phyloP scores from a whole-genome alignment of 2,797 vertebrate species.

The Ataeniobius toweri region DNA sequence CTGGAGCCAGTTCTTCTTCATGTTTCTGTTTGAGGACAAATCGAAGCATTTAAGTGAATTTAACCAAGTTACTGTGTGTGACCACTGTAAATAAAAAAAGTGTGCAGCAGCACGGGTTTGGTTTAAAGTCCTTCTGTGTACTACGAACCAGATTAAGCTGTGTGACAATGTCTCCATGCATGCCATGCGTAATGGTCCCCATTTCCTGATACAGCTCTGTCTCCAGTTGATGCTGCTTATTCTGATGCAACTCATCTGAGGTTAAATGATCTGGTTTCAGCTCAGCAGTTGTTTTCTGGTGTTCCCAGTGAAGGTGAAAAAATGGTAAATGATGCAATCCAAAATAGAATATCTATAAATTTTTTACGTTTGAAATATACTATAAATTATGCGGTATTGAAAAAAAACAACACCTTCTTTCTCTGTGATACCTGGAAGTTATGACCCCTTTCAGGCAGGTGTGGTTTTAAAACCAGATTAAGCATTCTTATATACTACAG shows the following conservation, averaged over 20 bases:
- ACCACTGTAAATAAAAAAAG: neutral
- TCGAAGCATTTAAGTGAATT: neutral
- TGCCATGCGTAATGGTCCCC: slow-evolving; percentile 70
- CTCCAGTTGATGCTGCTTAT: slow-evolving; percentile 82
- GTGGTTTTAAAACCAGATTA: neutral
- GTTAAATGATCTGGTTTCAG: slow-evolving; percentile 77
- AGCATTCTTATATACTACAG: neutral
- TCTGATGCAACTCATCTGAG: slow-evolving; percentile 77
- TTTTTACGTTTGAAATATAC: neutral
- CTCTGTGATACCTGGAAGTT: too few relatives aligned
- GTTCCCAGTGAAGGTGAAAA: slow-evolving; percentile 86
- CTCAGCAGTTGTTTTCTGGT: slow-evolving; percentile 88
- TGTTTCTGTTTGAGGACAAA: slow-evolving; percentile 82
- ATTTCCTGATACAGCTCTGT: slow-evolving; percentile 72
- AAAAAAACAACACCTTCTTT: neutral
- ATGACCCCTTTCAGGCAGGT: neutral
- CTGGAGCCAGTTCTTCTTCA: slow-evolving; percentile 78
- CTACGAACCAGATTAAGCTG: slow-evolving; percentile 84
- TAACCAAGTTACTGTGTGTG: neutral
- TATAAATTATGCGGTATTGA: neutral
- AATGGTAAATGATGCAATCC: neutral
- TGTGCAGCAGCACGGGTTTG: neutral
- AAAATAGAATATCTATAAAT: neutral
- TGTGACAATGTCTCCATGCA: slow-evolving; percentile 80
- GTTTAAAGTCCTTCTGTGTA: neutral